These are phyloP conservation scores for Acanthurus lineatus DNA, from an alignment of 2,797 vertebrate genomes.

Conservation along the genomic window DNA sequence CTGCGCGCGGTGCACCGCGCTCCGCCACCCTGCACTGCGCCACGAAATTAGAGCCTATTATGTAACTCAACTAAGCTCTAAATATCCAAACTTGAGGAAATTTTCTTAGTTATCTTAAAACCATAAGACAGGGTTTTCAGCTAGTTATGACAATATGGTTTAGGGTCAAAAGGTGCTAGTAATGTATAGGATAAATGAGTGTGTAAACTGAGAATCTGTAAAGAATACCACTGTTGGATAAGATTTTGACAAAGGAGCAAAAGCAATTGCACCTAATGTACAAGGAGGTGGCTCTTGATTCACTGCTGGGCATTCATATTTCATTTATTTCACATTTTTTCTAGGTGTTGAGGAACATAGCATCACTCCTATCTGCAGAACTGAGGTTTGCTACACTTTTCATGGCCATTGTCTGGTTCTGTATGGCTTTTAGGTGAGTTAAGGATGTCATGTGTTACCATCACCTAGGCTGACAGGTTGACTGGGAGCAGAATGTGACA, in stretches of 20 bases:
- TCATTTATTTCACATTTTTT: not conserved
- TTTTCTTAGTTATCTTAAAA: too few species aligned
- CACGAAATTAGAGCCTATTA: too few species aligned
- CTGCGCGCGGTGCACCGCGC: too few species aligned
- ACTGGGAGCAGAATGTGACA: not conserved
- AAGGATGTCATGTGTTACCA: not conserved
- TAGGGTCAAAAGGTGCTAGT: not conserved
- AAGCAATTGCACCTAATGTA: not conserved
- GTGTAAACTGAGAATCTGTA: not conserved
- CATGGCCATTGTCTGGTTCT: slow-evolving; percentile 96
- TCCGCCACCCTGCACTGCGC: too few species aligned
- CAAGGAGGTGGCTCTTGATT: not conserved
- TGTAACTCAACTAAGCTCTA: too few species aligned
- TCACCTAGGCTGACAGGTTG: not conserved
- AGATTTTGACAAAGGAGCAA: too few species aligned
- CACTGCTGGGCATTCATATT: not conserved
- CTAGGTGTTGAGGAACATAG: slow-evolving; percentile 91
- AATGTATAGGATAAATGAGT: not conserved
- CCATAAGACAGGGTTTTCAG: too few species aligned
- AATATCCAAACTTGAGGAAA: too few species aligned
- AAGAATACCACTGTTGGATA: too few species aligned
- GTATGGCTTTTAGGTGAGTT: slow-evolving; percentile 95
- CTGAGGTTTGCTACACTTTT: slow-evolving; percentile 92
- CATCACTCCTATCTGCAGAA: slow-evolving; percentile 90
- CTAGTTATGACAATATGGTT: not conserved